Conservation (phyloP, 2,797 vertebrate species). For the Eidolon dupreanum region DNA sequence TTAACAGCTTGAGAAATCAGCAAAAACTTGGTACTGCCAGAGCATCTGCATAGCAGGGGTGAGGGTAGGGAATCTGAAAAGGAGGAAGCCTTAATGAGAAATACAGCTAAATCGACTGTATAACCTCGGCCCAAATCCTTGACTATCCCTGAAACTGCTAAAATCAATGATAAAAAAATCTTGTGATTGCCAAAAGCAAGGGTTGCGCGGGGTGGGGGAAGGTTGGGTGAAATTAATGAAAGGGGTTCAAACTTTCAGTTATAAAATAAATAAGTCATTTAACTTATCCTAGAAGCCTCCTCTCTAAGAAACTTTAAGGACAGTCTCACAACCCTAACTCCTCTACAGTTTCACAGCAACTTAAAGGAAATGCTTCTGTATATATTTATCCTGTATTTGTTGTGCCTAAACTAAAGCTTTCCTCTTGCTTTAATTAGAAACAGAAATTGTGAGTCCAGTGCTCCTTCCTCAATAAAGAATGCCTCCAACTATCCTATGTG, state of each 20-base stretch:
- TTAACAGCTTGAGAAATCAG: neutral
- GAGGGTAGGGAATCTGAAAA: neutral
- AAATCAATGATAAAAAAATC: neutral
- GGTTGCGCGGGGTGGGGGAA: no score
- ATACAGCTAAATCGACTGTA: neutral
- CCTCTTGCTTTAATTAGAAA: slow-evolving; percentile 32
- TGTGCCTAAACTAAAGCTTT: neutral
- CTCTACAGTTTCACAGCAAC: neutral
- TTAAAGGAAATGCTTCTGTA: slow-evolving; percentile 20
- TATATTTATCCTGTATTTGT: neutral
- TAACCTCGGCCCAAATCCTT: neutral
- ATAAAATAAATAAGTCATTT: neutral
- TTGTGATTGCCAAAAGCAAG: neutral
- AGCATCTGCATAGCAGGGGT: neutral
- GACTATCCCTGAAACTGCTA: neutral
- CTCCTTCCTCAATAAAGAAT: neutral
- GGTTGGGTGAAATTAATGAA: neutral
- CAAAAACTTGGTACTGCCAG: neutral
- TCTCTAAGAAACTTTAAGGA: slow-evolving; percentile 8
- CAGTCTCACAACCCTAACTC: neutral
- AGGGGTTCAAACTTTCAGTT: neutral
- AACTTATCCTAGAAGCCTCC: neutral
- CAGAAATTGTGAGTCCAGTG: neutral
- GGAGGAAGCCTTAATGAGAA: neutral
- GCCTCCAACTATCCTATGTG: neutral